Evolutionary conservation across 1,140 invertebrate species (phyloP), one percentile per base, ranked within the genome.

Genomic region (Zaprionus ghesquierei): DNA sequence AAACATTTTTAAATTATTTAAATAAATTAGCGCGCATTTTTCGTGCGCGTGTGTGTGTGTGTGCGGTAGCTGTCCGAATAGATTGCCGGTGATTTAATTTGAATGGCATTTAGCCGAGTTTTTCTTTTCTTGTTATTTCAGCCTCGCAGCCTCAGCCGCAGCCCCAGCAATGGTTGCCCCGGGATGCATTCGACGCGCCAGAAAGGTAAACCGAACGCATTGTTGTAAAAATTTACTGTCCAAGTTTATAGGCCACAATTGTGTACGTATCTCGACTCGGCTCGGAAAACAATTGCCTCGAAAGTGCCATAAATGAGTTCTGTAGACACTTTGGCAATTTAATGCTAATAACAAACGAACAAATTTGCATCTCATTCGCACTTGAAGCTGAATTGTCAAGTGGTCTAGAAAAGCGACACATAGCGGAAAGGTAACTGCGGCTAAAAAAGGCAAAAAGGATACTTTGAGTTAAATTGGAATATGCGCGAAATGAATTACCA

Each of bases 191-290:
- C 54, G 61, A 3, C n/a, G 13, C 2, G 27, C n/a, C n/a, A 31
- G 55, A 53, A 56, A 49, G 59, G 31, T 41, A 20, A 60, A 56
- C 50, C 41, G 25, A 75, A 55, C 58, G 66, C 61, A 81, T 81
- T 81, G 78, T 87, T 81, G 75, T 79, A 87, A 86, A 86, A 86
- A 87, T 86, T 73, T 87, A 86, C 58, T 68, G 75, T 49, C 71
- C 50, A 81, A 81, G 35, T 86, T 87, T 87, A 86, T 87, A 78
- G 70, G 82, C 81, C 81, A 81, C 78, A 87, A 86, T 55, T 76
- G 81, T 55, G 71, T 35, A 63, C 78, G 66, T 77, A 69, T 71
- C 72, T n/a, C n/a, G n/a, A n/a, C n/a, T n/a, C n/a, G n/a, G n/a
- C n/a, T n/a, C 33, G 25, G 33, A 49, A 70, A 66, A 60, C 33